phyloP scores from a whole-genome alignment of 2,113 vertebrate genomes.

The Bubo blakistoni region DNA sequence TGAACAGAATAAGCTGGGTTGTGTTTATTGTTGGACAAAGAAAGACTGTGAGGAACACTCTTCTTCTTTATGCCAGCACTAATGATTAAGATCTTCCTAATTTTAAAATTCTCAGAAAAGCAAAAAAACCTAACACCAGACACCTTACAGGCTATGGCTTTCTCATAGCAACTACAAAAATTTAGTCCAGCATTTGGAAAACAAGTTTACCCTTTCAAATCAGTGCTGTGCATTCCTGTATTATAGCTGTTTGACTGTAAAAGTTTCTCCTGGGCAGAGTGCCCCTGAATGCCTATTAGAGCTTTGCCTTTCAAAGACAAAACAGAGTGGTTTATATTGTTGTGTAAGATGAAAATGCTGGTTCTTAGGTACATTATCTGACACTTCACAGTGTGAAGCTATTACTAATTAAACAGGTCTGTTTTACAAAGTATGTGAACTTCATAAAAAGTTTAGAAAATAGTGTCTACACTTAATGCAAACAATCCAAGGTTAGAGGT shows the following conservation, averaged over 20 bases:
- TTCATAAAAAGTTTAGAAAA: slow-evolving; percentile 3
- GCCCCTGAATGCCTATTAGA: not conserved
- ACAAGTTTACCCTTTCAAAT: not conserved
- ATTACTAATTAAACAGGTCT: slow-evolving; percentile 28
- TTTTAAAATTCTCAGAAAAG: not conserved
- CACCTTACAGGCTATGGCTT: not conserved
- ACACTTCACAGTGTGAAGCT: not conserved
- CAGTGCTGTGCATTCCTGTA: not conserved
- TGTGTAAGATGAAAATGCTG: slow-evolving; percentile 2
- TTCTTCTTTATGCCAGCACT: not conserved
- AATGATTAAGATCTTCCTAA: not conserved
- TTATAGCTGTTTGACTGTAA: not conserved
- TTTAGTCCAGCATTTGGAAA: not conserved
- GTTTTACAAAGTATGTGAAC: not conserved
- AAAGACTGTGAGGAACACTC: not conserved
- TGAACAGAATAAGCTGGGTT: not conserved
- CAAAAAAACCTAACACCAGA: not conserved
- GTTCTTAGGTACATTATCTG: not conserved
- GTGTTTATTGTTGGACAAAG: not conserved
- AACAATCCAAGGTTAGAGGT: not conserved
- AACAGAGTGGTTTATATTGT: not conserved
- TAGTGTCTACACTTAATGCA: not conserved
- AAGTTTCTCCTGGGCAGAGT: not conserved
- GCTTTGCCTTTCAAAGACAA: not conserved
- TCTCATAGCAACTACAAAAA: not conserved